Conservation (phyloP, 2,888 invertebrate genomes). For the Eretmocerus hayati region DNA sequence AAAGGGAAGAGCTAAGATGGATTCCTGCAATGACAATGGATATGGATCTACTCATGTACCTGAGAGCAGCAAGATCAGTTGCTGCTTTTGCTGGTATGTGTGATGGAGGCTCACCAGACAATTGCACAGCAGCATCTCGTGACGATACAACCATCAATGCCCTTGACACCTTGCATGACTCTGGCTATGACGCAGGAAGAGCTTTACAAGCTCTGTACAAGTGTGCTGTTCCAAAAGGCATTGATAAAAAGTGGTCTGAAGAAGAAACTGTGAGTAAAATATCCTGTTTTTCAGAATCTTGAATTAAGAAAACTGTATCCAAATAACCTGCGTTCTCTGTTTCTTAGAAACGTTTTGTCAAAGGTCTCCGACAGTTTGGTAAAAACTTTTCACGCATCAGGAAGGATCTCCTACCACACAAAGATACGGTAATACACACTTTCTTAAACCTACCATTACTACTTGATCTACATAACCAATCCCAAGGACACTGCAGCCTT, state of each 20-base stretch:
- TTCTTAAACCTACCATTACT: no score
- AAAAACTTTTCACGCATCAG: conserved; percentile 98
- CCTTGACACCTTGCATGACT: conserved; percentile 90
- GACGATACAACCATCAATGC: conserved; percentile 98
- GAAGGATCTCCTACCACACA: conserved; percentile 92
- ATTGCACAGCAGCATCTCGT: conserved; percentile 91
- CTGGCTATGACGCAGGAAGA: conserved; percentile 92
- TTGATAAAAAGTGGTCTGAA: conserved; percentile 97
- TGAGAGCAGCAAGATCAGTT: conserved; percentile 94
- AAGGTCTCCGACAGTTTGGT: conserved; percentile 95
- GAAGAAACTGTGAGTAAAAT: conserved; percentile 70
- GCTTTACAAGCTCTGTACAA: conserved; percentile 94
- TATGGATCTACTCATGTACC: conserved; percentile 94
- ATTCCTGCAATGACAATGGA: conserved; percentile 87
- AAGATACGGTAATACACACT: conserved; percentile 83
- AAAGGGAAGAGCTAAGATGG: conserved; percentile 87
- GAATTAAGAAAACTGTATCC: not conserved
- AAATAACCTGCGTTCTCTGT: conserved; percentile 2
- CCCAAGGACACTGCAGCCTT: no score
- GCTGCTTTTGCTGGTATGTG: conserved; percentile 99
- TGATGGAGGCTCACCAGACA: conserved; percentile 94
- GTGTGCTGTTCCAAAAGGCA: conserved; percentile 93
- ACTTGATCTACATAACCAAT: no score
- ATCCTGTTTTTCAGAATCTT: not conserved
- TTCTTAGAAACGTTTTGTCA: conserved; percentile 84